These are phyloP conservation scores for Drusus annulatus DNA, from an alignment of 1,140 invertebrate genomes.

Conservation along the genomic window DNA sequence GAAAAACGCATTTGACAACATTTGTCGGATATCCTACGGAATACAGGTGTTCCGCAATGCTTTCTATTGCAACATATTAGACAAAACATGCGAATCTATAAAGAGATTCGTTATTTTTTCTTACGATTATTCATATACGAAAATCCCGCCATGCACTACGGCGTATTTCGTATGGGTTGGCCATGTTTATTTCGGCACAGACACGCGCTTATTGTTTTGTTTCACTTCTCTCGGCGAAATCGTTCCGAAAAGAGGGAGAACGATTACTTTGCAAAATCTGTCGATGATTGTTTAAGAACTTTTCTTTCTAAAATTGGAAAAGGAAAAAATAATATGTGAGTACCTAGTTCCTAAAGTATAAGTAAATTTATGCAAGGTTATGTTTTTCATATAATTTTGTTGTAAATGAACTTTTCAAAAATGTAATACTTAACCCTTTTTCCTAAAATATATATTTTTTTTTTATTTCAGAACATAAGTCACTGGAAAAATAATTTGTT, in stretches of 20 bases:
- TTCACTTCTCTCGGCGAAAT: not conserved
- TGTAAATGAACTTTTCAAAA: no score
- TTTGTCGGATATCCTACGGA: not conserved
- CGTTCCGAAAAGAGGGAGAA: conserved; percentile 10
- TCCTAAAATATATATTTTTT: no score
- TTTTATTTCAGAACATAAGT: no score
- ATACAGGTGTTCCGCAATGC: not conserved
- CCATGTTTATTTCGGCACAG: conserved; percentile 36
- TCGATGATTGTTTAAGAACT: no score
- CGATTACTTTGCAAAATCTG: not conserved
- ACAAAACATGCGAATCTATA: conserved; percentile 5
- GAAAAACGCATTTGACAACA: conserved; percentile 25
- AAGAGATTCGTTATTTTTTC: conserved; percentile 31
- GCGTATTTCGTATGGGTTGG: conserved; percentile 27
- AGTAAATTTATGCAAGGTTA: no score
- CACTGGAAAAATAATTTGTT: no score
- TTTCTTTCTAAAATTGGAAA: no score
- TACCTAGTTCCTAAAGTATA: no score
- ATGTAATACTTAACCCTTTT: no score
- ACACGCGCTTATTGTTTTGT: conserved; percentile 35
- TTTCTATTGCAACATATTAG: conserved; percentile 13
- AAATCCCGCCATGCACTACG: conserved; percentile 46
- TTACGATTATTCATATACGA: conserved; percentile 48
- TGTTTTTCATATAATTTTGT: no score
- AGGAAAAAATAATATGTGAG: no score